These are phyloP conservation scores for Lepetodrilus schrolli DNA, from an alignment of 2,888 invertebrate species.

Conservation along the genomic window DNA sequence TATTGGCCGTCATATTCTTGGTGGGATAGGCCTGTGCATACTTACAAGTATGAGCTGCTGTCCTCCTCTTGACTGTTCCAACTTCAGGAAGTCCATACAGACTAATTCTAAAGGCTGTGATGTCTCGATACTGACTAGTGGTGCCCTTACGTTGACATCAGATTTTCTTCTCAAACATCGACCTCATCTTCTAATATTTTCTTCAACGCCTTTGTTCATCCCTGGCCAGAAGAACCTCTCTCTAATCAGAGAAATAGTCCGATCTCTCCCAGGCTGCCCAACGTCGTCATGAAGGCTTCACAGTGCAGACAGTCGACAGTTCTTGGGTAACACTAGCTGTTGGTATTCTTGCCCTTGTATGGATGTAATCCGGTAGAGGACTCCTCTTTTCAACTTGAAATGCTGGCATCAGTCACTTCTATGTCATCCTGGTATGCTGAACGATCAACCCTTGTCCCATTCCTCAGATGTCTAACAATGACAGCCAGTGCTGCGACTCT, in stretches of 20 bases:
- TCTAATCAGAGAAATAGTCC: not conserved
- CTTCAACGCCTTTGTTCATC: too few species aligned
- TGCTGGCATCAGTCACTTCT: conserved; percentile 2
- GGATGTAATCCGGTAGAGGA: conserved; percentile 26
- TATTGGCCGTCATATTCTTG: conserved; percentile 39
- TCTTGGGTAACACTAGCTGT: conserved; percentile 32
- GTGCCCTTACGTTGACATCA: not conserved
- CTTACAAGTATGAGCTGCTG: conserved; percentile 37
- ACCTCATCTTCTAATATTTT: not conserved
- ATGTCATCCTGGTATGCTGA: not conserved
- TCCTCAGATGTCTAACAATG: conserved; percentile 3
- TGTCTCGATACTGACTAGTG: not conserved
- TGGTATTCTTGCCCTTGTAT: not conserved
- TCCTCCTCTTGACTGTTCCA: not conserved
- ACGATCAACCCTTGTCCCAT: not conserved
- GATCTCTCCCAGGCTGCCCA: conserved; percentile 37
- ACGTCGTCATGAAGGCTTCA: conserved; percentile 35
- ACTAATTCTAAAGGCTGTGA: not conserved
- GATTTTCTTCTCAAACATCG: not conserved
- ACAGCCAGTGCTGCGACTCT: conserved; percentile 17
- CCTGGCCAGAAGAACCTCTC: too few species aligned
- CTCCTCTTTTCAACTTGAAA: not conserved
- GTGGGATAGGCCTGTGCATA: conserved; percentile 38
- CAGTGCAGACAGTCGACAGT: conserved; percentile 13
- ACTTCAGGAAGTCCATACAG: not conserved